Evolutionary conservation across 1,140 invertebrate species (phyloP), one percentile per base, ranked within the genome.

Genomic region (Papilio polyxenes): DNA sequence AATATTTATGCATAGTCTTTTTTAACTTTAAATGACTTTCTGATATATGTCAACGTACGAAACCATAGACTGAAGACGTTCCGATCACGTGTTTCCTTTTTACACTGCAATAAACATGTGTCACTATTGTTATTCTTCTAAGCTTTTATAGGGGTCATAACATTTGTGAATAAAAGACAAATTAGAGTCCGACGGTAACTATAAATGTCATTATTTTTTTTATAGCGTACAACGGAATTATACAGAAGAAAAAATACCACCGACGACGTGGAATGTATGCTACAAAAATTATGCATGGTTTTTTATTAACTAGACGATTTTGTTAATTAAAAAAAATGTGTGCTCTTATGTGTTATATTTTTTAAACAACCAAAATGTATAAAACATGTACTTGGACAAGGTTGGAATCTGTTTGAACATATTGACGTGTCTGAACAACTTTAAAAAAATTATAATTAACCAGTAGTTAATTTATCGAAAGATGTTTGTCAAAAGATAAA

Each of bases 31-130:
- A 53, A 15, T 53, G 51, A 17, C 51, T 15, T 53, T 53, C 17
- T 65, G 62, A 65, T 23, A 65, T 31, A 31, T 31, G 62, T 65
- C 62, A 65, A 65, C 23, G 62, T 65, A 23, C 59, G 56, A 17
- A 62, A 62, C 17, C 59, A 62, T 62, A 62, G 59, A 62, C 11
- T 65, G 31, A 62, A 62, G 23, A 62, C n/a, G 20, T 62, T 62
- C 59, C n/a, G 15, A 62, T 81, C 83, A 86, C 80, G 79, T 65
- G 65, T 83, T 85, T 65, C 80, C 79, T 86, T 86, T 87, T 88
- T 83, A 85, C 87, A 86, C 75, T 80, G 79, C 72, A 83, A 88
- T 87, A 88, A 88, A 87, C 83, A 69, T 82, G 69, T 83, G 83
- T 82, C 82, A 84, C 78, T 79, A 80, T 82, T 80, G 75, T 31